These are phyloP conservation scores for Luffia ferchaultella DNA, from an alignment of 2,888 invertebrate genomes.

Conservation along the genomic window DNA sequence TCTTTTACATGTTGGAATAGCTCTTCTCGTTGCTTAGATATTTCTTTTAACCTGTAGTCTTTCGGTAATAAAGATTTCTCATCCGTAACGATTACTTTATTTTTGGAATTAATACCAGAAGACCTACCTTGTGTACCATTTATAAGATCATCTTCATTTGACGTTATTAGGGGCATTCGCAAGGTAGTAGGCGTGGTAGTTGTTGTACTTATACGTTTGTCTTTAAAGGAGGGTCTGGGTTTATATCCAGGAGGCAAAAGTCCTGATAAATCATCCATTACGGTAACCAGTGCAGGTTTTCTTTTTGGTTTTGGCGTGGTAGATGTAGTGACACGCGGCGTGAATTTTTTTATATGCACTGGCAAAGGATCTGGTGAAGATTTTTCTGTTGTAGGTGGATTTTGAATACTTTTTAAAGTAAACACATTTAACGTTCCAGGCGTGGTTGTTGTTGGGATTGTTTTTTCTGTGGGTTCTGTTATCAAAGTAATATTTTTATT, in stretches of 20 bases:
- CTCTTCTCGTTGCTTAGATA: conserved; percentile 42
- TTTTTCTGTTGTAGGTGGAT: conserved; percentile 54
- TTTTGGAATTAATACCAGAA: conserved; percentile 64
- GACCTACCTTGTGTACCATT: conserved; percentile 57
- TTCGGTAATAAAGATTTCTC: conserved; percentile 59
- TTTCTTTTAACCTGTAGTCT: conserved; percentile 53
- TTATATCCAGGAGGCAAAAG: conserved; percentile 72
- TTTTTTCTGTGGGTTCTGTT: conserved; percentile 57
- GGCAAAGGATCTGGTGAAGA: conserved; percentile 67
- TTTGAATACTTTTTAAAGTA: conserved; percentile 56
- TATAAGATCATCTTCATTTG: conserved; percentile 28
- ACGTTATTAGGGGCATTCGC: conserved; percentile 17
- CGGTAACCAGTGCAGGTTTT: conserved; percentile 47
- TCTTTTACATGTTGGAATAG: conserved; percentile 52
- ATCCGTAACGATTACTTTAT: conserved; percentile 64
- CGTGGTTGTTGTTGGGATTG: conserved; percentile 27
- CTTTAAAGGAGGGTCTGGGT: conserved; percentile 56
- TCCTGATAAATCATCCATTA: conserved; percentile 69
- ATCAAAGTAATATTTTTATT: conserved; percentile 73
- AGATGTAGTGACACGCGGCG: conserved; percentile 46
- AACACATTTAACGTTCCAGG: conserved; percentile 47
- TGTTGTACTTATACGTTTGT: conserved; percentile 60
- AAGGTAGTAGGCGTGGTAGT: conserved; percentile 26
- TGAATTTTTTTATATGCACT: conserved; percentile 72
- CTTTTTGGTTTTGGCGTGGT: conserved; percentile 47